phyloP scores from a whole-genome alignment of 2,113 vertebrate genomes.

The Lichenostomus cassidix region DNA sequence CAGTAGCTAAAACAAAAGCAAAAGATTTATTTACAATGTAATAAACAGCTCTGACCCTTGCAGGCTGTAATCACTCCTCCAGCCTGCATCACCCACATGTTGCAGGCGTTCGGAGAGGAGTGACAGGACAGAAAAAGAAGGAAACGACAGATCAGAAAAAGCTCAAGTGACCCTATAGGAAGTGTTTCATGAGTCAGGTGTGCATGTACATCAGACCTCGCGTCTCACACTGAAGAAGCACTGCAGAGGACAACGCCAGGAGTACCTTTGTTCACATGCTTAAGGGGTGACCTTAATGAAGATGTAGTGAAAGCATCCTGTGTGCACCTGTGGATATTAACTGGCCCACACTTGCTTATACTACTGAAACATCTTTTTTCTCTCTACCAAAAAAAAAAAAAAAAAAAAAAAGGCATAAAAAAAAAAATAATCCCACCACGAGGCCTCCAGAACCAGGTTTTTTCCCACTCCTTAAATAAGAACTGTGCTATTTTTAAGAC shows the following conservation, averaged over 20 bases:
- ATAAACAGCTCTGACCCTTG: neutral
- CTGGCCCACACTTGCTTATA: neutral
- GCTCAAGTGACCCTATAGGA: neutral
- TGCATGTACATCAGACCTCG: neutral
- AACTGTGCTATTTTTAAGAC: conserved; percentile 47
- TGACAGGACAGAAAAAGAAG: neutral
- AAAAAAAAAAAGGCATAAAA: too few species aligned
- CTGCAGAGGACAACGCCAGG: neutral
- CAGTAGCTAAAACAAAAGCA: neutral
- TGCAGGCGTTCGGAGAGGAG: neutral
- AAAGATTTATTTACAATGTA: neutral
- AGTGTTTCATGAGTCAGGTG: neutral
- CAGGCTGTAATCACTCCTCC: neutral
- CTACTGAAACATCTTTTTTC: neutral
- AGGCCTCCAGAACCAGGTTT: conserved; percentile 30
- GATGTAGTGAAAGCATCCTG: neutral
- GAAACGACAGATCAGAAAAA: neutral
- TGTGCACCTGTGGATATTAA: neutral
- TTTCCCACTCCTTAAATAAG: neutral
- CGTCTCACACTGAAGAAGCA: neutral
- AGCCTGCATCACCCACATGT: neutral
- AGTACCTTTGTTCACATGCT: neutral
- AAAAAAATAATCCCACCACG: neutral
- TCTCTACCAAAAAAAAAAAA: too few species aligned
- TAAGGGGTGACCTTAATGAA: neutral